phyloP scores from a whole-genome alignment of 1,140 invertebrate genomes.

The Hirudo medicinalis region DNA sequence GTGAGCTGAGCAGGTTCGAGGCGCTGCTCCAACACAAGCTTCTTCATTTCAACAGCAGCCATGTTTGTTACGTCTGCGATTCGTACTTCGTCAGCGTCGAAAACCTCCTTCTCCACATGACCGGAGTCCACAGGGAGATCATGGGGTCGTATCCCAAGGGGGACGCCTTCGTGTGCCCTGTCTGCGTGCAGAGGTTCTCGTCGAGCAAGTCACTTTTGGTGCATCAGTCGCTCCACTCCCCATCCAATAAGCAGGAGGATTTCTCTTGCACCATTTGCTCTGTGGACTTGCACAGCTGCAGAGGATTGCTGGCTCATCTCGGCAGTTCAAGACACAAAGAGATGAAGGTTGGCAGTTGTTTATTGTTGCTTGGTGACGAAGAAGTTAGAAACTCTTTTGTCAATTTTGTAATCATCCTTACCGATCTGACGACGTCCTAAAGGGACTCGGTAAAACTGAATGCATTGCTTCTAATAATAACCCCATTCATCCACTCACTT shows the following conservation, averaged over 20 bases:
- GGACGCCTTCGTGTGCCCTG: constrained; percentile 18
- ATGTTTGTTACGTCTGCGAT: constrained; percentile 25
- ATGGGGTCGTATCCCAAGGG: constrained; percentile 13
- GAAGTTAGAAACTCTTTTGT: too few relatives aligned
- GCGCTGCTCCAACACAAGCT: constrained; percentile 21
- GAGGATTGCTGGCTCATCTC: constrained; percentile 21
- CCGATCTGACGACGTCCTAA: too few relatives aligned
- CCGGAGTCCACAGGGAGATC: constrained; percentile 18
- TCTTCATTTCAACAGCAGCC: constrained; percentile 23
- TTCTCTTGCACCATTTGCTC: constrained; percentile 20
- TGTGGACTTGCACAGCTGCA: constrained; percentile 16
- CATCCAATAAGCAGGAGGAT: constrained; percentile 10
- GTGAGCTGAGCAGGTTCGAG: constrained; percentile 17
- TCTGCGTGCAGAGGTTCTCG: constrained; percentile 24
- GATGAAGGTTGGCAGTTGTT: constrained; percentile 19
- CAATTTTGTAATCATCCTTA: not conserved
- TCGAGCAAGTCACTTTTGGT: constrained; percentile 21
- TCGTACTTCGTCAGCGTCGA: constrained; percentile 22
- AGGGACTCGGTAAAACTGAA: too few relatives aligned
- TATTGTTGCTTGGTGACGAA: not conserved
- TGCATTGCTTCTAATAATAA: too few relatives aligned
- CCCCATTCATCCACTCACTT: not conserved
- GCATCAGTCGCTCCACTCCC: constrained; percentile 17
- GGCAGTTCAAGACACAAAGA: constrained; percentile 20
- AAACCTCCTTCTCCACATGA: constrained; percentile 22